Evolutionary conservation across 1,140 invertebrate genomes (phyloP).

Genomic region (Eupristina koningsbergeri): DNA sequence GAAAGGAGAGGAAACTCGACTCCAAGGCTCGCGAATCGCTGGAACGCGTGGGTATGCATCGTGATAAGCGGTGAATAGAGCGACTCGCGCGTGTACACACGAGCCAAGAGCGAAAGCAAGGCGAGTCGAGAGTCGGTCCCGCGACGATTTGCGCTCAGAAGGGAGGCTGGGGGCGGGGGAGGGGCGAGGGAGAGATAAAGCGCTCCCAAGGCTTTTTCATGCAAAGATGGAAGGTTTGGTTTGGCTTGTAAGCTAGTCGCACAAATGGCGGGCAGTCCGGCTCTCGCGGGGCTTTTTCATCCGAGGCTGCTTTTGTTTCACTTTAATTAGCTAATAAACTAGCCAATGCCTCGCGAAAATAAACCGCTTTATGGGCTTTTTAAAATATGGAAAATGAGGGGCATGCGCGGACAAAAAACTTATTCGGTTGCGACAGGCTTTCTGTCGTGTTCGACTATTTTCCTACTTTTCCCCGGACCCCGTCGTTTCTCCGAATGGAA

Average conservation of each 20-base stretch:
- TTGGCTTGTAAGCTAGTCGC: neutral
- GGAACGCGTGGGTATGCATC: slow-evolving; percentile 5
- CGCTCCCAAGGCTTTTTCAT: neutral
- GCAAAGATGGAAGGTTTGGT: slow-evolving; percentile 16
- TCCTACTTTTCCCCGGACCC: neutral
- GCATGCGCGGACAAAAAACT: neutral
- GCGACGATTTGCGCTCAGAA: neutral
- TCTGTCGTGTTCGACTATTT: neutral
- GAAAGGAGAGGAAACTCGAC: slow-evolving; percentile 5
- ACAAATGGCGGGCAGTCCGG: neutral
- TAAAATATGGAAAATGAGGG: neutral
- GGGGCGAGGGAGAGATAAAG: neutral
- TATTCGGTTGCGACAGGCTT: neutral
- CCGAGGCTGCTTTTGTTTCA: neutral
- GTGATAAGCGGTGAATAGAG: neutral
- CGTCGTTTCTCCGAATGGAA: neutral
- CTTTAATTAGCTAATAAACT: slow-evolving; percentile 33
- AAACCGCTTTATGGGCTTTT: slow-evolving; percentile 2
- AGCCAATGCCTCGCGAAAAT: slow-evolving; percentile 8
- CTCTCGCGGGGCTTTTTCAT: neutral
- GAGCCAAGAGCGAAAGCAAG: neutral
- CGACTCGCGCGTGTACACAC: neutral
- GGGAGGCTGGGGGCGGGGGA: neutral
- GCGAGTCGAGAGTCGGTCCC: no score
- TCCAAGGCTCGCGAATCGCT: neutral